Evolutionary conservation across 2,888 invertebrate species (phyloP), one percentile per base, ranked within the genome.

Genomic region (Punctoribates punctum): DNA sequence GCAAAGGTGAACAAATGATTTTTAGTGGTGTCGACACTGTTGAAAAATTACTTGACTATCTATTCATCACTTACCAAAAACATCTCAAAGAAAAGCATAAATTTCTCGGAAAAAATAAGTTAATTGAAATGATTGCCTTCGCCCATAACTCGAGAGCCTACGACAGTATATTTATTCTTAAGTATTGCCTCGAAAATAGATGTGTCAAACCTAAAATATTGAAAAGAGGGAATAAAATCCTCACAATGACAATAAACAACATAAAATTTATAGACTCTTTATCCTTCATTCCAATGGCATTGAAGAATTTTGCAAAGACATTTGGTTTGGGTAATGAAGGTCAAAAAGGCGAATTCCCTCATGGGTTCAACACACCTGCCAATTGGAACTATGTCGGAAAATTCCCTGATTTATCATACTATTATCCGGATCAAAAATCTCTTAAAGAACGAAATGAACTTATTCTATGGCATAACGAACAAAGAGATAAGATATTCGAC

Each of bases 401-500:
- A 27, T 75, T 17, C 5, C 76, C 76, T 1, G 25, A 42, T 1
- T n/a, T 20, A 2, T 20, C 67, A 25, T 76, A 25, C 51, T 76
- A 51, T 27, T 13, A 27, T 1, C 34, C 54, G 0, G n/a, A 73
- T 0, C 1, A 11, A 13, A 73, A 29, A 51, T 62, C 25, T 0
- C 17, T 17, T 4, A 13, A 27, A 15, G 34, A 65, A 5, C 20
- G 46, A 5, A 11, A 4, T 13, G 29, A 48, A 11, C 65, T 76
- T 23, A 3, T 65, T 1, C 0, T 62, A 46, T 76, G 78, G 67
- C 73, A 78, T 73, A 25, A 79, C 1, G n/a, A 74, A n/a, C 34
- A 78, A 23, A 75, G 77, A 51, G 25, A 72, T 27, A 38, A 75
- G n/a, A 9, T 42, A 13, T 81, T 80, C 60, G 73, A 80, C 76